phyloP scores from a whole-genome alignment of 1,140 invertebrate genomes.

The Papilio machaon region DNA sequence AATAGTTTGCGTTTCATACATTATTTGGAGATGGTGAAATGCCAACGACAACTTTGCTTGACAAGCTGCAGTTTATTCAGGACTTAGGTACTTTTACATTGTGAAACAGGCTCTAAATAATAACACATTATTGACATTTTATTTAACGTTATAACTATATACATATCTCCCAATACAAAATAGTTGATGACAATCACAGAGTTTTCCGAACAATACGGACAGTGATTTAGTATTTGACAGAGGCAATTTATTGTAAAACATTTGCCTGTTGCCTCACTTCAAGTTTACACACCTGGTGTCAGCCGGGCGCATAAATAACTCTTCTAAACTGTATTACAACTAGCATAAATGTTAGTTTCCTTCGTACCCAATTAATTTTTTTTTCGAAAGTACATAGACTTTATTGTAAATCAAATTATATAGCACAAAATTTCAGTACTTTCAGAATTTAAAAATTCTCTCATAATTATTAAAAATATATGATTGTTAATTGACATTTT shows the following conservation, averaged over 20 bases:
- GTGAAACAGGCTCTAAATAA: no score
- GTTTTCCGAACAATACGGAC: constrained; percentile 10
- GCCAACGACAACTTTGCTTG: no score
- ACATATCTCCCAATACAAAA: constrained; percentile 9
- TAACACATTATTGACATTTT: no score
- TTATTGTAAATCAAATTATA: not conserved
- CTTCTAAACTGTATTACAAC: constrained; percentile 4
- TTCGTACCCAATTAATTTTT: not conserved
- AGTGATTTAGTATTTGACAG: constrained; percentile 36
- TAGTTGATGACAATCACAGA: constrained; percentile 25
- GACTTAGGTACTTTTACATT: no score
- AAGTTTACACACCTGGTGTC: constrained; percentile 34
- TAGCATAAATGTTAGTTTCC: not conserved
- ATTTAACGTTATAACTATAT: not conserved
- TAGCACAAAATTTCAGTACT: no score
- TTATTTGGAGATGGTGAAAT: no score
- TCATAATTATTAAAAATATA: no score
- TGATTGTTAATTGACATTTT: no score
- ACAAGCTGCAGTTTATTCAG: no score
- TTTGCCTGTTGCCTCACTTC: constrained; percentile 29
- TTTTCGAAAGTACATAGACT: not conserved
- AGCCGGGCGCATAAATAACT: constrained; percentile 9
- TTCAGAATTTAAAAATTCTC: no score
- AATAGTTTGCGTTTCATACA: no score
- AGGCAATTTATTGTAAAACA: constrained; percentile 32